phyloP scores from a whole-genome alignment of 2,113 vertebrate species.

The Spheniscus mendiculus region DNA sequence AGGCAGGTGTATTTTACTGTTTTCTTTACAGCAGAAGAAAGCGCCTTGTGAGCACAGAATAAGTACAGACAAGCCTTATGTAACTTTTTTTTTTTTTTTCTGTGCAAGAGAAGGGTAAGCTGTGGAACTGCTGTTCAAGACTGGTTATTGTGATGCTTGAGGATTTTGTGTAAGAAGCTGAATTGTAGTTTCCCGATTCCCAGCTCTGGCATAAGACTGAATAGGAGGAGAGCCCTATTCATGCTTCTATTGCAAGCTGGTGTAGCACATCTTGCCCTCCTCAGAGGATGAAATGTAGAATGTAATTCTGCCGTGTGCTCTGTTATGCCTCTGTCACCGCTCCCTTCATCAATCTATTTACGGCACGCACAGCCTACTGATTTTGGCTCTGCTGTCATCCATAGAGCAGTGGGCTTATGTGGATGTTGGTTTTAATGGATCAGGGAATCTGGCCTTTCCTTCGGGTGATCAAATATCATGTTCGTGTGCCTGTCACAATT shows the following conservation, averaged over 20 bases:
- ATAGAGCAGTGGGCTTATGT: fast-evolving
- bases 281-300: background rate
- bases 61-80: background rate
- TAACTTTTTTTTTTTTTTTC: background rate
- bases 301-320: background rate
- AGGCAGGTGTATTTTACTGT: background rate
- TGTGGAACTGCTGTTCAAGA: background rate
- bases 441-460: background rate
- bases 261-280: background rate
- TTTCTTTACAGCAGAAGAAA: background rate
- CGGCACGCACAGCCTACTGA: background rate
- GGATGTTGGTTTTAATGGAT: background rate
- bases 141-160: background rate
- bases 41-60: background rate
- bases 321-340: background rate
- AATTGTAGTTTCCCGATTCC: background rate
- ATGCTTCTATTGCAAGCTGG: background rate
- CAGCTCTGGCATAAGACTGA: background rate
- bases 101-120: background rate
- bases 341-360: background rate
- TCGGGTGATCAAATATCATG: background rate
- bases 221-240: background rate
- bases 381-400: background rate
- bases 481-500: background rate
- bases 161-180: background rate